phyloP scores from a whole-genome alignment of 2,797 vertebrate species.

The Mustela erminea region DNA sequence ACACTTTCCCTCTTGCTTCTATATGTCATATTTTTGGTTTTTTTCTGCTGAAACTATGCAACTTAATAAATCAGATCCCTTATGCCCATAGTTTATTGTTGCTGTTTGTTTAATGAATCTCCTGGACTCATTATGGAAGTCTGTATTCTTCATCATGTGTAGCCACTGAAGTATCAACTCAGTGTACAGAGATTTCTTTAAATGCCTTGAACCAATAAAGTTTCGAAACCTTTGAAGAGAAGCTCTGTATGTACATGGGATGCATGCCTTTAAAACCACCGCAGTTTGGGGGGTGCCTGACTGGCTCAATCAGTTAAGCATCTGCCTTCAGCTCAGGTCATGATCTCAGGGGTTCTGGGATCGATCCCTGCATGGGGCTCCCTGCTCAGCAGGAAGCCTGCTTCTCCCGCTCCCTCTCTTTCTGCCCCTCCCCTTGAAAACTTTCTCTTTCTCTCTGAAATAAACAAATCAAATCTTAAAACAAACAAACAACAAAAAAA shows the following conservation, averaged over 20 bases:
- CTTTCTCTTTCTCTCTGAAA: background rate
- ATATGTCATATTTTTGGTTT: too few relatives aligned
- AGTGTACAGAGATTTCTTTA: background rate
- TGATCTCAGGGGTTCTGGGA: background rate
- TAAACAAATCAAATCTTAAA: background rate
- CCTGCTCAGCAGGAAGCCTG: background rate
- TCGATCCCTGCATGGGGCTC: background rate
- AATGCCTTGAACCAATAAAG: background rate
- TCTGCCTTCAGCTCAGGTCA: background rate
- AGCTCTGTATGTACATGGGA: background rate
- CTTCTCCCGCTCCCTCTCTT: background rate
- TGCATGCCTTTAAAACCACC: background rate
- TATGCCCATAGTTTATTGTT: background rate
- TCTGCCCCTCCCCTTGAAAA: background rate
- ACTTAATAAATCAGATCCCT: background rate
- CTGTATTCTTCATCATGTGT: background rate
- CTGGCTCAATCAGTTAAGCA: background rate
- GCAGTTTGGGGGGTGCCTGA: background rate
- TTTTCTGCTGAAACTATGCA: background rate
- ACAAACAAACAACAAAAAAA: background rate
- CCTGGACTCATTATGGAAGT: background rate
- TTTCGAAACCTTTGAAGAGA: background rate
- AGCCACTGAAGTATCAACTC: background rate
- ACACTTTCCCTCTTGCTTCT: background rate
- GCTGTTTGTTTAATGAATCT: background rate